phyloP scores from a whole-genome alignment of 2,113 vertebrate species.

The Bos javanicus region DNA sequence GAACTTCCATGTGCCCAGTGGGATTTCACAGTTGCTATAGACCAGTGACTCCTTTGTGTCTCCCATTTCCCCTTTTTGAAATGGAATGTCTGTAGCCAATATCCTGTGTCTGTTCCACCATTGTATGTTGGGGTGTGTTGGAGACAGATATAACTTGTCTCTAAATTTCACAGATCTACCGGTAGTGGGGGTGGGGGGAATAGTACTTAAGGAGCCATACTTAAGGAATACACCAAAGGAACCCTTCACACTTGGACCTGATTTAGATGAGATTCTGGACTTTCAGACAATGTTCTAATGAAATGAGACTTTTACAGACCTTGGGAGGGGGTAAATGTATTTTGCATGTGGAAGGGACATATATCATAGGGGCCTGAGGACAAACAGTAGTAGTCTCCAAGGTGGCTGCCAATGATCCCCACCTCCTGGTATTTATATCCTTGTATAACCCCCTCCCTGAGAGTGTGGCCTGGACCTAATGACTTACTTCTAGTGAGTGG shows the following conservation, averaged over 20 bases:
- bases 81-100: not conserved
- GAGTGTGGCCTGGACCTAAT: not conserved
- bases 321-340: not conserved
- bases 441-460: not conserved
- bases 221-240: not conserved
- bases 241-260: not conserved
- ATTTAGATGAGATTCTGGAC: not conserved
- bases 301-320: not conserved
- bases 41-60: not conserved
- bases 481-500: not conserved
- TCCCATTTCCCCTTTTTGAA: not conserved
- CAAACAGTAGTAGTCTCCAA: not conserved
- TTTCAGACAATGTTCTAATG: not conserved
- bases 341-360: not conserved
- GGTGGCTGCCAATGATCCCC: not conserved
- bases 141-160: not conserved
- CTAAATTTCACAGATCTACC: not conserved
- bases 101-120: not conserved
- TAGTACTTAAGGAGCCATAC: not conserved
- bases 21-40: slow-evolving; percentile 8
- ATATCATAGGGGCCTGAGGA: not conserved
- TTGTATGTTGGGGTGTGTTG: not conserved
- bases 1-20: not conserved
- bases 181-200: not conserved
- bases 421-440: not conserved